Base-by-base conservation (phyloP, 2,888 invertebrate species). In the Megalurothrips usitatus region DNA sequence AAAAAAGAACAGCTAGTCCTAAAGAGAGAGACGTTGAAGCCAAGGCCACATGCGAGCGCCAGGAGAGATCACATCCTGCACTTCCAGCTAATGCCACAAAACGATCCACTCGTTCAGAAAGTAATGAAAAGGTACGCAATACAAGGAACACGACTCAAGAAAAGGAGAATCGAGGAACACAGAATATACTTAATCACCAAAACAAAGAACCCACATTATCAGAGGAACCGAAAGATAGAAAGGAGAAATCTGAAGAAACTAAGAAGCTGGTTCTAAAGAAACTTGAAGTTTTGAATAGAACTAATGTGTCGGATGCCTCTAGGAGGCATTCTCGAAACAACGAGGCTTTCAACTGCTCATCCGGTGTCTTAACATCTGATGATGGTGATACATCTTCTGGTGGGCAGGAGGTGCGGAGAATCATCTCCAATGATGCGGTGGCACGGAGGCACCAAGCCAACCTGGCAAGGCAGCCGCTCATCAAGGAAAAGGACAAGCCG, bases 331-430 rank as follows among this genome's bases (percentile, higher is more conserved):
- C 68, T 68, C 23, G 23, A 0, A 68, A 23, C 68, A 68, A n/a
- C 4, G 68, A 68, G 23, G 4, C 68, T 26, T 26, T 9, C 26
- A 75, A 75, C 68, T 58, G 58, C 58, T 75, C 68, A 26, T 26
- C 68, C 12, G 26, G 12, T 75, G 68, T 9, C 19, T 68, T 68
- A 23, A 58, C 58, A 58, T 68, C 68, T 75, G 68, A 52, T 23
- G 82, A 58, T 34, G 58, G 80, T 80, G 92, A 92, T 84, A 84
- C 84, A 14, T 92, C 92, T 83, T 92, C 91, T 80, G 92, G 92
- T 43, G 91, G 91, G 0, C 87, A 91, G 0, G 92, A 92, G 86
- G 90, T 92, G 83, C 88, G 90, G 2, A 90, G 89, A 81, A 92
- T 92, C 84, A 91, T 89, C 80, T 81, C 80, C 34, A 84, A 84